Percentiles rank a stretch among this genome's conserved stretches.
These are phyloP conservation scores for Mobula birostris DNA, from an alignment of 2,113 vertebrate genomes.

Conservation along the genomic window DNA sequence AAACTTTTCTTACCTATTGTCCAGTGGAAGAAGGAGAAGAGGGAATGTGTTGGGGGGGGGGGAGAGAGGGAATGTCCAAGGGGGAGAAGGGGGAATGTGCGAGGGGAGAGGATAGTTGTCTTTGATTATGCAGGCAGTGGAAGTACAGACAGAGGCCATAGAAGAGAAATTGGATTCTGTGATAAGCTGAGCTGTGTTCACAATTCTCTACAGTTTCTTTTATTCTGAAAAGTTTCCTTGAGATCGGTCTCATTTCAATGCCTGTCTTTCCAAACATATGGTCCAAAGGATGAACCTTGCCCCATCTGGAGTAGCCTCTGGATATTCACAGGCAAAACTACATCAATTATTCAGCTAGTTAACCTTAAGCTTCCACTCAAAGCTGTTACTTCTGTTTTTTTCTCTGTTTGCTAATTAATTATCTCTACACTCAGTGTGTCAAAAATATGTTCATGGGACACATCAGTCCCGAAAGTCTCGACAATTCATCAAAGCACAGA, in stretches of 20 bases:
- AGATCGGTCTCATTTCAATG: not conserved
- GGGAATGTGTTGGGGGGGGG: no score
- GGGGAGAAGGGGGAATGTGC: no score
- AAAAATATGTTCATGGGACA: not conserved
- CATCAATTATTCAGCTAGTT: not conserved
- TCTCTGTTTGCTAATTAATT: not conserved
- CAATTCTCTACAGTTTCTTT: not conserved
- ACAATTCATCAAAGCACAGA: not conserved
- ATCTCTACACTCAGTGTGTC: not conserved
- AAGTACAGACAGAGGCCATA: no score
- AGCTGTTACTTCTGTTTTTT: not conserved
- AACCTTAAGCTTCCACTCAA: not conserved
- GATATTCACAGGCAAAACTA: not conserved
- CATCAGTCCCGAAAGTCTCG: not conserved
- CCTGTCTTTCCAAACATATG: not conserved
- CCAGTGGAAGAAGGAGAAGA: no score
- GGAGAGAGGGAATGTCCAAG: no score
- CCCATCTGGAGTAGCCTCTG: not conserved
- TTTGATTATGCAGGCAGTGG: no score
- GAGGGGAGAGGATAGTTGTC: no score
- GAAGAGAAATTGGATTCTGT: no score
- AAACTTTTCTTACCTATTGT: no score
- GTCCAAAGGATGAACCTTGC: not conserved
- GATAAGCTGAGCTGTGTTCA: no score
- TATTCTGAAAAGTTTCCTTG: not conserved